Conservation (phyloP, 2,888 invertebrate species). For the Scotopteryx bipunctaria region DNA sequence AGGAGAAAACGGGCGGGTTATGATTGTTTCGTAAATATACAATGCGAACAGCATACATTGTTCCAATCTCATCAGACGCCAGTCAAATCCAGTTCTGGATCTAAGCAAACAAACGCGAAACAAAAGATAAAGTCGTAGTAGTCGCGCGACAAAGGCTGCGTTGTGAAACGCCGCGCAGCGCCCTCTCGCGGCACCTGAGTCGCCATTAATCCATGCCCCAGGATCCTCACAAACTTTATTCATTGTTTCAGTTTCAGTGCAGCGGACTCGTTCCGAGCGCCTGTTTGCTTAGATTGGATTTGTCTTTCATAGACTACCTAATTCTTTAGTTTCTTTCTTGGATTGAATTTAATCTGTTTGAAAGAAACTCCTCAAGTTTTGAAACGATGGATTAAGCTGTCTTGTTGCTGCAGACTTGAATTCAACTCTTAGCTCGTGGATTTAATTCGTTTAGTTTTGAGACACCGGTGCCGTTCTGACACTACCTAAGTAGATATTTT, state of each 20-base stretch:
- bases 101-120: conserved; percentile 27
- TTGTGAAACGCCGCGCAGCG: conserved; percentile 41
- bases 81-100: conserved; percentile 24
- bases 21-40: neutral
- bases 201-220: conserved; percentile 47
- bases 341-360: conserved; percentile 37
- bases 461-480: neutral
- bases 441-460: conserved; percentile 7
- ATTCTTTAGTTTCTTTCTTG: conserved; percentile 47
- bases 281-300: conserved; percentile 65
- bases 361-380: conserved; percentile 33
- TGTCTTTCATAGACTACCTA: conserved; percentile 52
- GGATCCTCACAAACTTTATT: conserved; percentile 66
- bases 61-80: conserved; percentile 8
- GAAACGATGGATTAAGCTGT: conserved; percentile 34
- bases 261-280: conserved; percentile 42
- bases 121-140: conserved; percentile 27
- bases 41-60: conserved; percentile 8
- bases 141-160: conserved; percentile 43
- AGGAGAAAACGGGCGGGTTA: neutral
- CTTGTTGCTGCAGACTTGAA: conserved; percentile 23
- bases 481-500: neutral
- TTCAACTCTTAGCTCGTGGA: conserved; percentile 8
- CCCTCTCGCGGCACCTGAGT: conserved; percentile 61
- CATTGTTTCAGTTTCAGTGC: conserved; percentile 71